Evolutionary conservation across 2,888 invertebrate species (phyloP), one percentile per base, ranked within the genome.

Genomic region (Stratiomys singularior): DNA sequence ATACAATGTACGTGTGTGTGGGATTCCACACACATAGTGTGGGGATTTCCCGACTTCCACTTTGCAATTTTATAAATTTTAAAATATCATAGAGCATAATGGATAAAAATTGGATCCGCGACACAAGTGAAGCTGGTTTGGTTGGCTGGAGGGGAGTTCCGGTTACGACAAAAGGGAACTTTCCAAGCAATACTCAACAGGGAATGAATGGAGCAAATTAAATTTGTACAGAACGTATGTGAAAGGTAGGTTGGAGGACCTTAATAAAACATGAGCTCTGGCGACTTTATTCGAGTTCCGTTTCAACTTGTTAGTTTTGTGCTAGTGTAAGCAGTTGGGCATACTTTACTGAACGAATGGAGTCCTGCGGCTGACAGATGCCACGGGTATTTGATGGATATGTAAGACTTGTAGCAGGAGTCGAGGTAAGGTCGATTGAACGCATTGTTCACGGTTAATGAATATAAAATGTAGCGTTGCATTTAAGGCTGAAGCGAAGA

Each of bases 21-120:
- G 52, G n/a, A 4, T 18, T 4, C 4, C 52, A n/a, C 18, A 9
- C 18, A 15, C 60, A 1, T 27, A 13, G 5, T 25, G 60, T 60
- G 37, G 27, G 30, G 30, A 13, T 30, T 64, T 64, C n/a, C 30
- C 9, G 28, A 3, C 25, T 30, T 27, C 18, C 25, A 30, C 30
- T 25, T 25, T 60, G 13, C 25, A 60, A 60, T 60, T 60, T 60
- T 60, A 64, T 64, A 30, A 64, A 64, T 64, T 64, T 64, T 64
- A 30, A 27, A 64, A 30, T 30, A 64, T 28, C 30, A 64, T 30
- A 30, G 18, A 25, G 30, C 64, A 64, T 64, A 30, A 64, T 64
- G 37, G 37, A 64, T 64, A 30, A 30, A 30, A 60, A 60, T 60
- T 60, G 58, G 5, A 25, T 25, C 25, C 2, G 23, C 25, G 23